These are phyloP conservation scores for Drosophila koepferae DNA, from an alignment of 2,888 invertebrate species.

Conservation along the genomic window DNA sequence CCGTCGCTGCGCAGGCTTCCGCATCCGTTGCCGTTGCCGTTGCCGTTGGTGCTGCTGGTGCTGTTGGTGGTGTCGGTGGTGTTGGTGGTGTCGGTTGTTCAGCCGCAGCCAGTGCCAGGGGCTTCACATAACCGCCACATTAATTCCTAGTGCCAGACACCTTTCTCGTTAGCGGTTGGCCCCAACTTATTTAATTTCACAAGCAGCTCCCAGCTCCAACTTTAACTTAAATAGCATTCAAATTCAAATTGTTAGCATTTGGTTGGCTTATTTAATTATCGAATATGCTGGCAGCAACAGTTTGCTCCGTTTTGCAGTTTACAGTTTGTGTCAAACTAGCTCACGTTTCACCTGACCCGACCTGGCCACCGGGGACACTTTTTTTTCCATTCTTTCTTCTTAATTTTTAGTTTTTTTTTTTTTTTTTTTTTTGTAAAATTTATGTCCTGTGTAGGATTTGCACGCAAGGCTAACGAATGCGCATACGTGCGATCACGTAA, in stretches of 20 bases:
- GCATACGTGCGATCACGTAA: slow-evolving; percentile 77
- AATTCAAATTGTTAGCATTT: slow-evolving; percentile 57
- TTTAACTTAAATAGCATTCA: slow-evolving; percentile 54
- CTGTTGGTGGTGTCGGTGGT: slow-evolving; percentile 13
- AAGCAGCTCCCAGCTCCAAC: slow-evolving; percentile 9
- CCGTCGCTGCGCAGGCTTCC: slow-evolving; percentile 50
- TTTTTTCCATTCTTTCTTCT: slow-evolving; percentile 21
- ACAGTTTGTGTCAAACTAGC: slow-evolving; percentile 19
- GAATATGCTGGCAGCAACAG: slow-evolving; percentile 64
- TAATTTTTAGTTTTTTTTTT: slow-evolving; percentile 16
- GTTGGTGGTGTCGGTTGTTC: slow-evolving; percentile 27
- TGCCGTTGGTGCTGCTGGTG: slow-evolving; percentile 16
- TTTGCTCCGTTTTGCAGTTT: neutral
- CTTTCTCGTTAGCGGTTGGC: slow-evolving; percentile 79
- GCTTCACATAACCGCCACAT: slow-evolving; percentile 75
- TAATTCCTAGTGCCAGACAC: slow-evolving; percentile 81
- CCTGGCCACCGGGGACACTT: slow-evolving; percentile 10
- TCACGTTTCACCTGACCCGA: slow-evolving; percentile 62
- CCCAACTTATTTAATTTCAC: slow-evolving; percentile 76
- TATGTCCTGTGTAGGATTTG: slow-evolving; percentile 69
- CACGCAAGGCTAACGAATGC: slow-evolving; percentile 74
- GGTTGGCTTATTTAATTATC: slow-evolving; percentile 74
- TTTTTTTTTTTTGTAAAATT: slow-evolving; percentile 57
- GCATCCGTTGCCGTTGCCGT: slow-evolving; percentile 14
- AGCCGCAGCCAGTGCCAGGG: slow-evolving; percentile 30